These are phyloP conservation scores for Epizoanthus stellaris DNA, from an alignment of 92 coral and sea anemone species.

Conservation along the genomic window DNA sequence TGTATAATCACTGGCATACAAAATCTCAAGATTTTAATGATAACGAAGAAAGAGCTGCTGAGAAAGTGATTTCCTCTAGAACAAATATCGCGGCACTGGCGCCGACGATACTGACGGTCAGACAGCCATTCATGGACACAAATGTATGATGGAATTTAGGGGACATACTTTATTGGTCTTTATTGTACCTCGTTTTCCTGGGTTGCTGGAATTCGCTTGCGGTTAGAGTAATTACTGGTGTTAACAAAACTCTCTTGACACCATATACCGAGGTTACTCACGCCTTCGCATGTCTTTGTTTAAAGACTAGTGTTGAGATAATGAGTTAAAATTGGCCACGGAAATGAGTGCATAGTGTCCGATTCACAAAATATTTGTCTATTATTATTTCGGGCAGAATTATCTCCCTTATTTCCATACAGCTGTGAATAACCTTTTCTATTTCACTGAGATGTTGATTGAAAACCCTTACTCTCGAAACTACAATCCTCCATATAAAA, in stretches of 20 bases:
- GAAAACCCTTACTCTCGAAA: neutral
- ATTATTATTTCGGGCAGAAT: neutral
- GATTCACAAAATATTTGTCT: neutral
- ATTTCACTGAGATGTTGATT: neutral
- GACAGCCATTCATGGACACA: conserved; percentile 28
- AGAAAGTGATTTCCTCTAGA: conserved; percentile 15
- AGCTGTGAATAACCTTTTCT: neutral
- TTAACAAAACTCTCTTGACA: neutral
- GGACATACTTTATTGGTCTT: neutral
- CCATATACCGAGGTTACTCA: neutral
- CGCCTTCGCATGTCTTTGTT: conserved; percentile 14
- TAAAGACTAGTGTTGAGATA: conserved; percentile 4
- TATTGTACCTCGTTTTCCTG: neutral
- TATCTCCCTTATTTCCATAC: neutral
- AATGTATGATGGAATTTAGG: neutral
- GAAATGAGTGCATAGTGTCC: neutral
- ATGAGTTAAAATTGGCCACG: conserved; percentile 34
- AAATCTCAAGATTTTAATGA: conserved; percentile 25
- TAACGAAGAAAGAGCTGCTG: conserved; percentile 19
- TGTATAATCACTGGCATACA: conserved; percentile 9
- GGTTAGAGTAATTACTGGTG: conserved; percentile 22
- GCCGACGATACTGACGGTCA: neutral
- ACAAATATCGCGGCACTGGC: conserved; percentile 10
- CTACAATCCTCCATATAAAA: neutral
- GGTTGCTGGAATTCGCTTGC: neutral